These are phyloP conservation scores for Linyphia triangularis DNA, from an alignment of 2,888 invertebrate species.

Conservation along the genomic window DNA sequence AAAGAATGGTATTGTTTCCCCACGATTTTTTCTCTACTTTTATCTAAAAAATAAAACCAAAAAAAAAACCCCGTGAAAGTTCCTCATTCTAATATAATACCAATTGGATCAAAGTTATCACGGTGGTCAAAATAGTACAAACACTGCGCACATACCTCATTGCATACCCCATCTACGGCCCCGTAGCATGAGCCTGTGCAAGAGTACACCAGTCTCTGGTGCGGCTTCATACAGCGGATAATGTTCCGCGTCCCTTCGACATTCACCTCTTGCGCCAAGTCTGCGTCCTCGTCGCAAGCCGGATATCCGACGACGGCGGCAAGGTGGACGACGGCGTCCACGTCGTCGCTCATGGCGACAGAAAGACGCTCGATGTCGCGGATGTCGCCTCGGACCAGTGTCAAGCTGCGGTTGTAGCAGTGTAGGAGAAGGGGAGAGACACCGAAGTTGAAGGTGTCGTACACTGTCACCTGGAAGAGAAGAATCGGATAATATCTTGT, in stretches of 20 bases:
- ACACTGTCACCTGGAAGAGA: slow-evolving; percentile 78
- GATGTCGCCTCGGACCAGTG: slow-evolving; percentile 78
- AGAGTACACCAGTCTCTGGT: slow-evolving; percentile 79
- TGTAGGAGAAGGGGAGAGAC: slow-evolving; percentile 78
- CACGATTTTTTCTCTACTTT: no score
- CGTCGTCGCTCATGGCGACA: slow-evolving; percentile 77
- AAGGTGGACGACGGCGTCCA: slow-evolving; percentile 78
- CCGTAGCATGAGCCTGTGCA: slow-evolving; percentile 80
- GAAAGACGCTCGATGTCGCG: slow-evolving; percentile 77
- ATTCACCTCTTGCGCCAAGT: slow-evolving; percentile 78
- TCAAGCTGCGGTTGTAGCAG: slow-evolving; percentile 75
- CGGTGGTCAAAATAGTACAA: no score
- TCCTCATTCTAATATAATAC: no score
- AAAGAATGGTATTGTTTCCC: no score
- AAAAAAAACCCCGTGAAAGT: no score
- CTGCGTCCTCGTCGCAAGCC: slow-evolving; percentile 79
- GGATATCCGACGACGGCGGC: slow-evolving; percentile 80
- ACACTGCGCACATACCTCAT: slow-evolving; percentile 79
- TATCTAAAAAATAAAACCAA: no score
- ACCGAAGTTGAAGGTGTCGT: slow-evolving; percentile 79
- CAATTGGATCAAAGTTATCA: no score
- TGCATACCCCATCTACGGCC: slow-evolving; percentile 79
- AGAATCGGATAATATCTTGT: not conserved
- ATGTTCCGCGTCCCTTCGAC: slow-evolving; percentile 79
- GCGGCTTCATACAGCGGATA: slow-evolving; percentile 77